Evolutionary conservation across 2,888 invertebrate genomes (phyloP).

Genomic region (Eupeodes latifasciatus): DNA sequence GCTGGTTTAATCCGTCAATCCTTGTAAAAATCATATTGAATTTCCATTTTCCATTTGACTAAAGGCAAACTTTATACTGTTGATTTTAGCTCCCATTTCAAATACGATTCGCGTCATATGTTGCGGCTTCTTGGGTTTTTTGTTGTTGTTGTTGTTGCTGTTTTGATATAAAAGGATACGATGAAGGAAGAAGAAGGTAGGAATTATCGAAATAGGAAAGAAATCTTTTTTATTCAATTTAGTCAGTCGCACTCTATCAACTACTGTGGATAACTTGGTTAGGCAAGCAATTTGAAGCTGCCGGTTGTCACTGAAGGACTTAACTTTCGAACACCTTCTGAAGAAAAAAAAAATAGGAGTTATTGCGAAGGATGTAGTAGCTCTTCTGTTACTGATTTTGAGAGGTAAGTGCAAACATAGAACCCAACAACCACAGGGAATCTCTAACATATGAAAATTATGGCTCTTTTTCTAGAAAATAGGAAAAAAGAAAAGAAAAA

Average conservation of each 20-base stretch:
- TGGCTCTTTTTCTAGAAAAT: constrained; percentile 3
- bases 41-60: constrained; percentile 17
- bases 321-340: constrained; percentile 20
- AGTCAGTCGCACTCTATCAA: constrained; percentile 50
- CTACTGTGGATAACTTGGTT: constrained; percentile 56
- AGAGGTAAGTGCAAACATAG: background rate
- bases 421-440: background rate
- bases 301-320: constrained; percentile 62
- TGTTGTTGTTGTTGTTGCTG: background rate
- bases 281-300: constrained; percentile 58
- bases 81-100: constrained; percentile 21
- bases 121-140: background rate
- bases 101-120: constrained; percentile 5
- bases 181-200: background rate
- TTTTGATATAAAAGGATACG: background rate
- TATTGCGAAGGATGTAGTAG: background rate
- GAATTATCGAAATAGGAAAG: background rate
- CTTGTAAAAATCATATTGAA: background rate
- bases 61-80: constrained; percentile 19
- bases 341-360: background rate
- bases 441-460: constrained; percentile 46
- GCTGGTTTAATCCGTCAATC: background rate
- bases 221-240: constrained; percentile 59
- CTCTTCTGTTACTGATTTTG: background rate
- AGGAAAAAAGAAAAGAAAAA: background rate